A percentile compares a stretch with the other conserved stretches of the same genome.
Conservation (phyloP, 2,113 vertebrate genomes). For the Odobenus rosmarus region DNA sequence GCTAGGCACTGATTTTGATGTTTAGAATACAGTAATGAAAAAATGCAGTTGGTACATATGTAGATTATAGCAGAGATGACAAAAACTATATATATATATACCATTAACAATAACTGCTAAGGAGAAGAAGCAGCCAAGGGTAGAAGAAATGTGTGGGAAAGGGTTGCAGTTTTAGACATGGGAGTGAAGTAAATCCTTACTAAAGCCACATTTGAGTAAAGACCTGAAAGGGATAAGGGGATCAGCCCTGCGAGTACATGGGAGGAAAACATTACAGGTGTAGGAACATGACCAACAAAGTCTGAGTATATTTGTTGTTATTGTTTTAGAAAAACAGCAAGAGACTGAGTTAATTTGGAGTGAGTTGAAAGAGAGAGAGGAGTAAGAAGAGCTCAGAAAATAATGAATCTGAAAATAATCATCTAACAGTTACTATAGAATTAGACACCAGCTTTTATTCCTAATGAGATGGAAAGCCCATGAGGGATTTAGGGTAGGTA, state of each 20-base stretch:
- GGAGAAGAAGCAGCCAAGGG: neutral
- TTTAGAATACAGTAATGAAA: neutral
- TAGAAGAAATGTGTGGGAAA: neutral
- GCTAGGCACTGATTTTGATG: neutral
- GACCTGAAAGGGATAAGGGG: neutral
- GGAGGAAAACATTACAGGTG: accelerated
- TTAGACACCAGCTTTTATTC: neutral
- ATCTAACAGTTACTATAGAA: neutral
- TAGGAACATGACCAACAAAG: neutral
- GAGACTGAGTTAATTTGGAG: neutral
- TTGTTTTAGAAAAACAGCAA: neutral
- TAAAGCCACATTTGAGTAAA: neutral
- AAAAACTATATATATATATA: neutral
- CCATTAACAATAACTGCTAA: neutral
- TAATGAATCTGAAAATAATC: neutral
- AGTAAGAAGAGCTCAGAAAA: neutral
- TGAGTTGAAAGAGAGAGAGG: neutral
- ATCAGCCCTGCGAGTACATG: neutral
- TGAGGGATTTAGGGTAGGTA: neutral
- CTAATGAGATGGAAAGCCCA: neutral
- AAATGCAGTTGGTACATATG: neutral
- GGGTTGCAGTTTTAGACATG: neutral
- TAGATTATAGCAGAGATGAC: neutral
- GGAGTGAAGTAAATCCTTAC: neutral
- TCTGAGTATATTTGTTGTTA: neutral